Base-by-base conservation (phyloP, 2,888 invertebrate genomes). In the Eustalomyia histrio region DNA sequence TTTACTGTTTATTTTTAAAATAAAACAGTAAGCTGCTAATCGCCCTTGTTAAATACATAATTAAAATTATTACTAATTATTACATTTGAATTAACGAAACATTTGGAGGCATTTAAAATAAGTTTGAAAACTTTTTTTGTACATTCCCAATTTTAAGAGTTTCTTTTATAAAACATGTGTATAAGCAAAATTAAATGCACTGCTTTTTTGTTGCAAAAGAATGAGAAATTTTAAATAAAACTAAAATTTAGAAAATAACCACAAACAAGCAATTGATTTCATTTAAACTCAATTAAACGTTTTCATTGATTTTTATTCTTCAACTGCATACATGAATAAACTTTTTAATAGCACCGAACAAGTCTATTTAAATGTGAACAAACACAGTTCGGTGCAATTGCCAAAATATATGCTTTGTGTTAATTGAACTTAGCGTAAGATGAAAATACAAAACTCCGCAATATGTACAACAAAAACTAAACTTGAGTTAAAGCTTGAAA, bases 321-420 rank as follows among this genome's bases (percentile, higher is more conserved):
- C 12, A 24, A 55, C 52, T 29, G 1, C 29, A 29, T 29, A 6
- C 29, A 29, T 29, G 7, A 29, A 29, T 6, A 55, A 55, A 55
- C 24, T 29, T 29, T 16, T 39, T 29, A 6, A 29, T 1, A 6
- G 12, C 9, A 39, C 39, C 2, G 6, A n/a, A 47, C n/a, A 47
- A 47, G 14, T 61, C 16, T 52, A 61, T 29, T 43, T 16, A 61
- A 72, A 50, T n/a, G 10, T 50, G n/a, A n/a, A 29, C 16, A 16
- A 35, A 39, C 52, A 35, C 17, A 39, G 6, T 43, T 43, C 55
- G 6, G 21, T 16, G 17, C 21, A 24, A 57, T 50, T 65, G 43
- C 76, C 58, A 65, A 71, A 76, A 71, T 24, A 12, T 33, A 21
- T 47, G 14, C 47, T 61, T 2, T 35, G 47, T 63, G 33, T 33